Conservation (phyloP, 30 jellyfish, hydroid and myxozoan species). For the Hydra vulgaris region DNA sequence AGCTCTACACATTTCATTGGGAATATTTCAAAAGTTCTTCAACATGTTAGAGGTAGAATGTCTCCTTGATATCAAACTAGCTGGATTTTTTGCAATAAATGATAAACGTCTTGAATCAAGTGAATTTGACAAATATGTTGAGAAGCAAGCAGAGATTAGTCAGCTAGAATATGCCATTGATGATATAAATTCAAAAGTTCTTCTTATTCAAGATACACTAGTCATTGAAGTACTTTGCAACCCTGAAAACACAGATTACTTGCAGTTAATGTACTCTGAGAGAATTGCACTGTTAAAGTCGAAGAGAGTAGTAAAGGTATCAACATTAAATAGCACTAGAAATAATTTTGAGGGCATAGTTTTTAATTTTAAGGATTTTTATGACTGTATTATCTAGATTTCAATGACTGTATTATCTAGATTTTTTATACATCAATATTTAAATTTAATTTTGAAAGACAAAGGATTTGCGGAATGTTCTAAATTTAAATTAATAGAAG, state of each 20-base stretch:
- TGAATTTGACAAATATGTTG: background rate
- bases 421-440: background rate
- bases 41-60: conserved; percentile 8
- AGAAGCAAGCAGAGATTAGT: background rate
- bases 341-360: background rate
- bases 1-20: conserved; percentile 16
- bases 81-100: conserved; percentile 8
- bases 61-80: conserved; percentile 8
- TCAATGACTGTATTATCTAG: background rate
- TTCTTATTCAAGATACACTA: background rate
- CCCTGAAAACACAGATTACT: background rate
- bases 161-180: background rate
- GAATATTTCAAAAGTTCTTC: background rate
- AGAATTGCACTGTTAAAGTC: background rate
- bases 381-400: background rate
- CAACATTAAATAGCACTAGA: background rate
- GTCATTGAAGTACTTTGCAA: background rate
- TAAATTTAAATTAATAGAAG: background rate
- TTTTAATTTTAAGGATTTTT: background rate
- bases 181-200: background rate
- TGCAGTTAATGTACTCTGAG: background rate
- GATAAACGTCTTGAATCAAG: background rate
- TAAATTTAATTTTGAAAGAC: background rate
- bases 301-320: background rate
- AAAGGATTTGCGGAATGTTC: background rate